Conservation (phyloP, 2,797 vertebrate species). For the Nothura maculosa region DNA sequence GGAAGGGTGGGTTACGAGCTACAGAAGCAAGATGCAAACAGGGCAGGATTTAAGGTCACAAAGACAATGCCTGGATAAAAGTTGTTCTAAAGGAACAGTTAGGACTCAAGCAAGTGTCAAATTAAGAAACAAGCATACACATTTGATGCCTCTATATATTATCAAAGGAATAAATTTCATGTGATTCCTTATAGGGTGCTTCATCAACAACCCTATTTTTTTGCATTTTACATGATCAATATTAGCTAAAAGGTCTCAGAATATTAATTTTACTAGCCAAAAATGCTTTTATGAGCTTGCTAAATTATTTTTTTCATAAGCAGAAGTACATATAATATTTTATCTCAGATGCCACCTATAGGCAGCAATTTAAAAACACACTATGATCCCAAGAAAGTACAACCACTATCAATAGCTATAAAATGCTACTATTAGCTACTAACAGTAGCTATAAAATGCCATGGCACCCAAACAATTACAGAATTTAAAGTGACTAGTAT, state of each 20-base stretch:
- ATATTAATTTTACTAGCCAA: neutral
- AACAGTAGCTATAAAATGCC: neutral
- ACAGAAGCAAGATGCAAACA: neutral
- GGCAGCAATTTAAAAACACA: slow-evolving; percentile 44
- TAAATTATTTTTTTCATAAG: neutral
- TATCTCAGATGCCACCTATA: slow-evolving; percentile 61
- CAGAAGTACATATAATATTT: neutral
- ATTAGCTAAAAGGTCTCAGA: neutral
- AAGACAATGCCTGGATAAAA: neutral
- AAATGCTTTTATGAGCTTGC: neutral
- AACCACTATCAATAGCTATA: neutral
- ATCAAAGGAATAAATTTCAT: neutral
- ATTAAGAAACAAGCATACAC: accelerated
- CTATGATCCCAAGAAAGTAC: neutral
- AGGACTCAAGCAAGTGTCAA: neutral
- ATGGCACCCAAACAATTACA: neutral
- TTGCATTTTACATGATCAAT: neutral
- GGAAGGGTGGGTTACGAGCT: neutral
- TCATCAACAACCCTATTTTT: neutral
- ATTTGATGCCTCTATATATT: neutral
- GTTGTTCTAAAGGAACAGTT: neutral
- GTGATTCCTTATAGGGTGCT: neutral
- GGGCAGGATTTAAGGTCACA: neutral
- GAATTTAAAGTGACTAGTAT: neutral
- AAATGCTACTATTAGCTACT: no score